phyloP scores from a whole-genome alignment of 1,140 invertebrate species.

The Caenorhabditis inopinata region DNA sequence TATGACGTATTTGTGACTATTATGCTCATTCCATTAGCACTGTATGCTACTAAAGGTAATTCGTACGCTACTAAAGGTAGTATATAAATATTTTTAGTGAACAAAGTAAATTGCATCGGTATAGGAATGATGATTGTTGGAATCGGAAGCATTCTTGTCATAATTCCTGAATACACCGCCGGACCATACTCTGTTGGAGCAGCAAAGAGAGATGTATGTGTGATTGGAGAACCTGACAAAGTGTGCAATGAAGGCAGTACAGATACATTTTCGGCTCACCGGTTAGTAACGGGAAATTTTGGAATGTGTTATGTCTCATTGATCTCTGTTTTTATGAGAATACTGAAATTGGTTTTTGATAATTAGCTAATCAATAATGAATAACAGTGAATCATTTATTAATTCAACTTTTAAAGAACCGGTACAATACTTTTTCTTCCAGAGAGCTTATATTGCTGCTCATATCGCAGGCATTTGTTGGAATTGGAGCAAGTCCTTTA shows the following conservation, averaged over 20 bases:
- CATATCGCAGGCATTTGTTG: constrained; percentile 37
- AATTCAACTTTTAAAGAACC: too few relatives aligned
- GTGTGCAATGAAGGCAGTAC: background rate
- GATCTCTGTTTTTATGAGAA: too few relatives aligned
- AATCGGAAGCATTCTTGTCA: constrained; percentile 29
- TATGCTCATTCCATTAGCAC: constrained; percentile 33
- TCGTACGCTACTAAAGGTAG: background rate
- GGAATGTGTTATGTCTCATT: too few relatives aligned
- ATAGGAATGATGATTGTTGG: constrained; percentile 44
- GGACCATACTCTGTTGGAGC: constrained; percentile 37
- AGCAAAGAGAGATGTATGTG: constrained; percentile 18
- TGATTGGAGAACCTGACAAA: background rate
- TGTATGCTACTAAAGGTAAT: constrained; percentile 28
- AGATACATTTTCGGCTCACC: background rate
- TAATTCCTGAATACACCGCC: constrained; percentile 32
- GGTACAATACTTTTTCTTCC: background rate
- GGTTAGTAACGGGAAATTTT: background rate
- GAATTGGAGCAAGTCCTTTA: constrained; percentile 37
- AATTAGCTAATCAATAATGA: too few relatives aligned
- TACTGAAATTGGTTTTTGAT: too few relatives aligned
- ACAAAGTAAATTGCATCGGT: constrained; percentile 36
- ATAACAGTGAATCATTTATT: too few relatives aligned
- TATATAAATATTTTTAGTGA: constrained; percentile 26
- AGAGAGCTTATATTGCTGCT: constrained; percentile 20
- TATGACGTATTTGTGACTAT: constrained; percentile 40